A percentile compares a stretch with the other conserved stretches of the same genome.
Conservation (phyloP, 2,888 invertebrate species). For the Habrosyne pyritoides region DNA sequence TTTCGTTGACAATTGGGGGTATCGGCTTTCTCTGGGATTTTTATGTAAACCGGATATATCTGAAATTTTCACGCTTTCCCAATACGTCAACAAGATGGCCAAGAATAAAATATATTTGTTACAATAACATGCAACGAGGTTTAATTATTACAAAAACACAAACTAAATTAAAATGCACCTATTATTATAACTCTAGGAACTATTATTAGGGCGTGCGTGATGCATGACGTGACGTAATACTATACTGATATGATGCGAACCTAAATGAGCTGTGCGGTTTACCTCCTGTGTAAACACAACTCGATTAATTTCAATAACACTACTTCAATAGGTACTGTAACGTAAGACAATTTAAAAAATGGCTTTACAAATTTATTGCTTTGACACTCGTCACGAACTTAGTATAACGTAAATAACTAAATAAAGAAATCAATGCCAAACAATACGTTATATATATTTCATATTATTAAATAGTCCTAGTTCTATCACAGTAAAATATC, state of each 20-base stretch:
- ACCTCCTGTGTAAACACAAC: background rate
- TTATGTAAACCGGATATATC: background rate
- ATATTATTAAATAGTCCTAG: conserved; percentile 62
- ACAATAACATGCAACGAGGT: conserved; percentile 44
- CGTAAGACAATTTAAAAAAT: conserved; percentile 6
- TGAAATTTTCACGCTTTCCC: background rate
- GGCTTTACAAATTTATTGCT: conserved; percentile 14
- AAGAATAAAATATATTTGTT: conserved; percentile 16
- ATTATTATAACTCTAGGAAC: conserved; percentile 70
- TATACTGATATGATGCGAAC: conserved; percentile 9
- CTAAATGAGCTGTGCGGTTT: conserved; percentile 2
- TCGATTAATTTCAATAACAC: conserved; percentile 10
- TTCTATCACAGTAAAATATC: conserved; percentile 82
- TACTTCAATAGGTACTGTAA: background rate
- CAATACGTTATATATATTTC: conserved; percentile 15
- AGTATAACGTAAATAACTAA: conserved; percentile 12
- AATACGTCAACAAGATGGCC: background rate
- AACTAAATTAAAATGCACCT: conserved; percentile 74
- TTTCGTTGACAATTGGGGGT: background rate
- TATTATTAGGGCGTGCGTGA: conserved; percentile 41
- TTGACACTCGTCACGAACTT: background rate
- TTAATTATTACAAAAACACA: conserved; percentile 37
- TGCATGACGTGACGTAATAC: conserved; percentile 28
- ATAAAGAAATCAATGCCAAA: conserved; percentile 22
- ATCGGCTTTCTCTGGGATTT: background rate